phyloP scores from a whole-genome alignment of 1,140 invertebrate species.

The Helicoverpa zea region DNA sequence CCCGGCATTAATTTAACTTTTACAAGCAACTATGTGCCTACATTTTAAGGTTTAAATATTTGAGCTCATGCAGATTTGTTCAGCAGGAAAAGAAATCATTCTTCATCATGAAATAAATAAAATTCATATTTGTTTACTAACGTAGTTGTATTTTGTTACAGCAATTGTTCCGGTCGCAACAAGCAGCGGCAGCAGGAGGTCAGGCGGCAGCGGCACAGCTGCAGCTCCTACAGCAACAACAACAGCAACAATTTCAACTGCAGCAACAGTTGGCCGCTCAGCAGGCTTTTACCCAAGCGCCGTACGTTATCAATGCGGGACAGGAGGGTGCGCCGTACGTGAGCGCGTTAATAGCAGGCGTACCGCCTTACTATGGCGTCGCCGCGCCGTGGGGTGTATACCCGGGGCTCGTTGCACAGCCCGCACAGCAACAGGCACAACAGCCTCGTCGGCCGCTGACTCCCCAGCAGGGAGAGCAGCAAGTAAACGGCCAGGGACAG shows the following conservation, averaged over 20 bases:
- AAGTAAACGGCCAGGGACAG: slow-evolving; percentile 88
- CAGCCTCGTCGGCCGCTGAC: slow-evolving; percentile 91
- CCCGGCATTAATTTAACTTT: slow-evolving; percentile 14
- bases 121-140: neutral
- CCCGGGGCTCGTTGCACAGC: slow-evolving; percentile 92
- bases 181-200: slow-evolving; percentile 87
- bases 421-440: slow-evolving; percentile 87
- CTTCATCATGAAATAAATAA: neutral
- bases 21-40: neutral
- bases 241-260: slow-evolving; percentile 90
- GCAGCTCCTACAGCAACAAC: slow-evolving; percentile 90
- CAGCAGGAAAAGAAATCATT: neutral
- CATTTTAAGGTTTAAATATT: neutral
- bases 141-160: slow-evolving; percentile 85
- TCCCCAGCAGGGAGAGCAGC: slow-evolving; percentile 90
- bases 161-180: slow-evolving; percentile 95
- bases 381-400: slow-evolving; percentile 93
- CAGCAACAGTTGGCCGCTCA: slow-evolving; percentile 89
- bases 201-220: slow-evolving; percentile 89
- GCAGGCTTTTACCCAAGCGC: slow-evolving; percentile 91
- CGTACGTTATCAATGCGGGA: slow-evolving; percentile 95
- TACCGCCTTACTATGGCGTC: slow-evolving; percentile 94
- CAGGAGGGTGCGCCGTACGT: slow-evolving; percentile 90
- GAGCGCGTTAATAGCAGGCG: slow-evolving; percentile 89
- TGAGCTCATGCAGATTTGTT: too few relatives aligned